Conservation (phyloP, 2,797 vertebrate species). For the Threskiornis aethiopicus region DNA sequence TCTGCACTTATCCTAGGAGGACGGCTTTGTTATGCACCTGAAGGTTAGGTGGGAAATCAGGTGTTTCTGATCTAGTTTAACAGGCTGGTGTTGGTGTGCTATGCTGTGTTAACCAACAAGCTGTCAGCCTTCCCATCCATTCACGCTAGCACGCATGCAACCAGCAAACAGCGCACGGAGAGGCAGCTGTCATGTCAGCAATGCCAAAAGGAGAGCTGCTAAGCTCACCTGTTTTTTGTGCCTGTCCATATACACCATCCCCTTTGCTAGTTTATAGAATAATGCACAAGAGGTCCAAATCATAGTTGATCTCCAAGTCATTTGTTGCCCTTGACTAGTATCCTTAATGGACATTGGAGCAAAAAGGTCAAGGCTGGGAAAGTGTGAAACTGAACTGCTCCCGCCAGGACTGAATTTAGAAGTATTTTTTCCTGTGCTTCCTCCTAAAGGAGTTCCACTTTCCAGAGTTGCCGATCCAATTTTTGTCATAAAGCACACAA, state of each 20-base stretch:
- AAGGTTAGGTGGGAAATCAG: background rate
- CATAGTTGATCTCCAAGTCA: background rate
- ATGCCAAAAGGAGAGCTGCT: background rate
- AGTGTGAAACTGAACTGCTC: background rate
- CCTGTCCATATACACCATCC: fast-evolving
- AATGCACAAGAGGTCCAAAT: background rate
- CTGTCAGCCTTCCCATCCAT: background rate
- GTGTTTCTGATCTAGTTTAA: background rate
- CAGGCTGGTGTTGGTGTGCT: background rate
- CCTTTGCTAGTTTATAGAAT: background rate
- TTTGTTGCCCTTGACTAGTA: background rate
- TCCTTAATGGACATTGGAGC: background rate
- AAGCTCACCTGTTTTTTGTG: background rate
- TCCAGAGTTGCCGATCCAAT: background rate
- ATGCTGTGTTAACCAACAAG: background rate
- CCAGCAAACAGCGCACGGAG: fast-evolving
- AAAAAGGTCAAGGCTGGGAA: background rate
- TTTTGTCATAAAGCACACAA: background rate
- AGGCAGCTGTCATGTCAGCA: background rate
- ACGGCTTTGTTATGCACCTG: background rate
- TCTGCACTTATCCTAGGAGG: background rate
- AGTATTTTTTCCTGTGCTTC: background rate
- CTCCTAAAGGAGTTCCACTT: background rate
- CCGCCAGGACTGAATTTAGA: background rate
- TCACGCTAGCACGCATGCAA: background rate